These are phyloP conservation scores for Chymomyza caudatula DNA, from an alignment of 2,888 invertebrate genomes.

Conservation along the genomic window DNA sequence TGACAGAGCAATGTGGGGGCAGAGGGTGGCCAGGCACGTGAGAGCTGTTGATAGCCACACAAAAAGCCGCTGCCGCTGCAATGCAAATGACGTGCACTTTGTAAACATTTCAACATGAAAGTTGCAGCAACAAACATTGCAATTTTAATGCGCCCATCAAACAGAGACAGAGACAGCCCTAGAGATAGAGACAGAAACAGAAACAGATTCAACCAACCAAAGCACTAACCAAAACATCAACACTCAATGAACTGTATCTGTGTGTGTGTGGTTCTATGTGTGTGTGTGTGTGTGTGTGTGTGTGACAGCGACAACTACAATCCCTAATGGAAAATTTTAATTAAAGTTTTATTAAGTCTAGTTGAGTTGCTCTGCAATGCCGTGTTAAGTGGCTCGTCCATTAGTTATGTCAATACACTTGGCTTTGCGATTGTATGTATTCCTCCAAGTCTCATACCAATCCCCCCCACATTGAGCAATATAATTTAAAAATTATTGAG, in stretches of 20 bases:
- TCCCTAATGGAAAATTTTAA: conserved; percentile 32
- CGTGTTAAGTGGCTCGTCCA: conserved; percentile 23
- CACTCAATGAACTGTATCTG: not conserved
- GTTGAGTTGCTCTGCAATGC: not conserved
- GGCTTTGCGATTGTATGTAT: not conserved
- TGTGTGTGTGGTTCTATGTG: not conserved
- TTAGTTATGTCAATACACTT: conserved; percentile 39
- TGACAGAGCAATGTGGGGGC: too few relatives aligned
- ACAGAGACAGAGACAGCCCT: not conserved
- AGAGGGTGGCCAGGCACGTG: too few relatives aligned
- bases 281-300: not conserved
- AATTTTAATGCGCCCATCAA: conserved; percentile 1
- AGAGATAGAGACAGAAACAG: not conserved
- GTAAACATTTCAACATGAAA: not conserved
- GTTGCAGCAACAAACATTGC: not conserved
- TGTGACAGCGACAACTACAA: not conserved
- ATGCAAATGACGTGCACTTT: not conserved
- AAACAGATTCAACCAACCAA: not conserved
- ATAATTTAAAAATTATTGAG: not conserved
- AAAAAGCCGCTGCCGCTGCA: not conserved
- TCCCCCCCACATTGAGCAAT: not conserved
- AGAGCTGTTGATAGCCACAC: too few relatives aligned
- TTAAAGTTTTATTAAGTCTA: conserved; percentile 19
- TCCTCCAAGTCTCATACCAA: not conserved
- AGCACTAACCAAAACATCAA: not conserved